Conservation (phyloP, 2,797 vertebrate species). For the Halcyon leucocephala region DNA sequence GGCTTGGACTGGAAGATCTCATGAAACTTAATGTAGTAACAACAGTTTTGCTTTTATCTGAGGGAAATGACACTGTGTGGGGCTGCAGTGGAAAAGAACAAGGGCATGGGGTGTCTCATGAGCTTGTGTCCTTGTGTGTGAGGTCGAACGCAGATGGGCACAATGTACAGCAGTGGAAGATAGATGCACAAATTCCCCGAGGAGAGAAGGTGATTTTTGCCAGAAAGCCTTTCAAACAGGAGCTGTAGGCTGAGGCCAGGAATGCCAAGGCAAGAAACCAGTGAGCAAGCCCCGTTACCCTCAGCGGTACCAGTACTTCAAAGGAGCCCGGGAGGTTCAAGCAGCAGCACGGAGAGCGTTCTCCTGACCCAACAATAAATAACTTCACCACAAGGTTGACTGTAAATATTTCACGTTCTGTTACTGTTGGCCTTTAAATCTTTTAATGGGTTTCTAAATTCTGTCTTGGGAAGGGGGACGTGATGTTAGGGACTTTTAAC, state of each 20-base stretch:
- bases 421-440: background rate
- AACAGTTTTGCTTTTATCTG: background rate
- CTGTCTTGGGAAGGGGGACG: background rate
- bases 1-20: background rate
- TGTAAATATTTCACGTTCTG: background rate
- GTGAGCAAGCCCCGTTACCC: background rate
- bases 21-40: background rate
- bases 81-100: background rate
- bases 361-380: background rate
- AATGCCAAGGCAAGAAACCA: background rate
- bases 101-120: background rate
- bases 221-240: background rate
- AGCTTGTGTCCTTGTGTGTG: background rate
- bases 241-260: background rate
- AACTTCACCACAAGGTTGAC: background rate
- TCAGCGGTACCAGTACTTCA: background rate
- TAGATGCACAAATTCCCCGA: background rate
- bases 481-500: background rate
- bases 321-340: background rate
- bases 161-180: background rate
- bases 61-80: fast-evolving
- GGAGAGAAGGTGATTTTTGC: background rate
- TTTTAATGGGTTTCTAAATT: background rate
- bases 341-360: background rate
- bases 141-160: background rate